Evolutionary conservation across 2,888 invertebrate genomes (phyloP).

Genomic region (Archips crataeganus): DNA sequence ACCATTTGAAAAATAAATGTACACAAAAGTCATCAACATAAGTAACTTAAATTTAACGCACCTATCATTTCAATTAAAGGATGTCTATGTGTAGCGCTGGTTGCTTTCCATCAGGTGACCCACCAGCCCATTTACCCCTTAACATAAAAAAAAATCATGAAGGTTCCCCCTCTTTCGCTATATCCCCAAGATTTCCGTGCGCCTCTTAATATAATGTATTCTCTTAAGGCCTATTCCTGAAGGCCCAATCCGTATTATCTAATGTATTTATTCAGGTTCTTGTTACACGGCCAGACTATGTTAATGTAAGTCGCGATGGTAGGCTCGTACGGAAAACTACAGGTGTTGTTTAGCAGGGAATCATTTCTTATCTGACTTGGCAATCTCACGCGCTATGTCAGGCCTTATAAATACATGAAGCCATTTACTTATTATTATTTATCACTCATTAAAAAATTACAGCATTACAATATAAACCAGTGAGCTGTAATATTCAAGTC

Average conservation of each 20-base stretch:
- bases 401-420: neutral
- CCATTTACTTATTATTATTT: neutral
- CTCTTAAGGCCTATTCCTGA: neutral
- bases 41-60: too few relatives aligned
- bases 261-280: constrained; percentile 26
- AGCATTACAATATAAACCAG: too few relatives aligned
- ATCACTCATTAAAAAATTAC: too few relatives aligned
- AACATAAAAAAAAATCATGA: too few relatives aligned
- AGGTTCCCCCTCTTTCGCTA: neutral
- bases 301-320: constrained; percentile 4
- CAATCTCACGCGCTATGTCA: neutral
- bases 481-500: too few relatives aligned
- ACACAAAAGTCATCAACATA: too few relatives aligned
- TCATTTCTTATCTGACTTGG: constrained; percentile 10
- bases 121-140: too few relatives aligned
- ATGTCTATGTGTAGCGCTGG: too few relatives aligned
- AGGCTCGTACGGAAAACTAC: neutral
- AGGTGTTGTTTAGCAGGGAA: constrained; percentile 1
- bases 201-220: neutral
- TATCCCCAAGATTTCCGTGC: neutral
- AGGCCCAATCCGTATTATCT: constrained; percentile 3
- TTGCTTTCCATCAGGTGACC: too few relatives aligned
- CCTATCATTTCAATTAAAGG: too few relatives aligned
- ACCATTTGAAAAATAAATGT: neutral
- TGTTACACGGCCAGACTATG: constrained; percentile 15